Conservation (phyloP, 2,888 invertebrate species). For the Zaprionus obscuricornis region DNA sequence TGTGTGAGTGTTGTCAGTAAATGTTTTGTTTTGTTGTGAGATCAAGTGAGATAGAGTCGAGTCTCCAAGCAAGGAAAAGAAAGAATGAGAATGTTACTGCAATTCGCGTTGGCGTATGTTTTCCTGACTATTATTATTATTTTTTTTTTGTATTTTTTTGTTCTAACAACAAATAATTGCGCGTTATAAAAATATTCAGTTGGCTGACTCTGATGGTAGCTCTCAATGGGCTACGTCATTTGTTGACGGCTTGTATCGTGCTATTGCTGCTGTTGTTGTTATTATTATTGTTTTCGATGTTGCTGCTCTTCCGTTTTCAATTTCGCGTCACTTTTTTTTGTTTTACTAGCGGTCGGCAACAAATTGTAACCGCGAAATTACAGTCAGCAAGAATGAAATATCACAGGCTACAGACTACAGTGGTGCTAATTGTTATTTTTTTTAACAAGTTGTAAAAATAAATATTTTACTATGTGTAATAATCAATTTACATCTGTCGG, state of each 20-base stretch:
- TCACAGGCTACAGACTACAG: constrained; percentile 14
- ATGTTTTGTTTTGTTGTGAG: constrained; percentile 76
- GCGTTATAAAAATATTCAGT: constrained; percentile 49
- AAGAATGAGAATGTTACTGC: constrained; percentile 17
- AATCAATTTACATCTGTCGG: too few relatives aligned
- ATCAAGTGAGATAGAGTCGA: constrained; percentile 39
- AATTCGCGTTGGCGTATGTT: constrained; percentile 50
- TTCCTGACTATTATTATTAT: constrained; percentile 23
- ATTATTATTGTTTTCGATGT: constrained; percentile 9
- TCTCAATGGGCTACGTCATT: constrained; percentile 27
- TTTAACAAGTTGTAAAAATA: too few relatives aligned
- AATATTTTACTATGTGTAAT: too few relatives aligned
- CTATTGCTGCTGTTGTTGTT: constrained; percentile 7
- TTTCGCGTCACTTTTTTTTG: constrained; percentile 35
- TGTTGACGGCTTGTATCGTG: too few relatives aligned
- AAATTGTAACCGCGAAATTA: constrained; percentile 32
- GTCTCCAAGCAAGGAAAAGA: constrained; percentile 10
- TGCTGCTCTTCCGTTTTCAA: constrained; percentile 27
- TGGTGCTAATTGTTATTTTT: too few relatives aligned
- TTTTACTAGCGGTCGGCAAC: constrained; percentile 30
- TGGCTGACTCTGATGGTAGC: constrained; percentile 1
- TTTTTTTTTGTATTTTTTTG: constrained; percentile 36
- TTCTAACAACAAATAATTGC: constrained; percentile 48
- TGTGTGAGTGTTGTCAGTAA: constrained; percentile 47
- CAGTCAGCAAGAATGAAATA: constrained; percentile 12